Base-by-base conservation (phyloP, 2,888 invertebrate species). In the Lumbricus terrestris region DNA sequence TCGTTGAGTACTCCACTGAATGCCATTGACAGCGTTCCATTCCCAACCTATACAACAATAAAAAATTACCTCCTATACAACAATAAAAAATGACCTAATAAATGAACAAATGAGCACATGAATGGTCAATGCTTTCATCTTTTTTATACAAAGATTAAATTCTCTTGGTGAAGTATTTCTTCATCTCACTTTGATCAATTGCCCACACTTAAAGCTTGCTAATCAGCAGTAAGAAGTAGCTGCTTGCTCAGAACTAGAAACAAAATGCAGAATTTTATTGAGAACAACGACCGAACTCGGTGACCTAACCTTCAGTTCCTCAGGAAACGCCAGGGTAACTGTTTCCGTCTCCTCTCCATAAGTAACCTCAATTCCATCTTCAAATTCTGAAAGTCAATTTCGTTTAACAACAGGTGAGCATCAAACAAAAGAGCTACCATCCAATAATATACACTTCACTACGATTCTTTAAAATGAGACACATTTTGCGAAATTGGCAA, bases 1-100 rank as follows among this genome's bases (percentile, higher is more conserved):
- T 98, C 97, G 94, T 97, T 98, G 90, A 98, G 96, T 94, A 97
- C 97, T 18, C 98, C 98, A n/a, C 96, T 96, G 94, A 98, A 98
- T 91, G 96, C 96, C 93, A 98, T 96, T 91, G 95, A 95, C 90
- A 98, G 92, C 13, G 90, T 91, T 2, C 94, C 94, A 47, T 91
- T 90, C 6, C 94, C 95, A 85, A 92, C 92, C 94, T 94, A 90
- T 16, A 54, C 23, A 34, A 92, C 91, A 34, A 40, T n/a, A 4
- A 54, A 23, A 40, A 23, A n/a, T n/a, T n/a, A n/a, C n/a, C n/a
- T n/a, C n/a, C n/a, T n/a, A n/a, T n/a, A n/a, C n/a, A n/a, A n/a
- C n/a, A n/a, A n/a, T n/a, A n/a, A 88, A 3, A 16, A 34, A 88
- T 5, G 29, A 88, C 16, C 13, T 20, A 40, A 33, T 37, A 16